A percentile compares a stretch with the other conserved stretches of the same genome.
Evolutionary conservation across 1,140 invertebrate genomes (phyloP).

Genomic region (Euschistus heros): DNA sequence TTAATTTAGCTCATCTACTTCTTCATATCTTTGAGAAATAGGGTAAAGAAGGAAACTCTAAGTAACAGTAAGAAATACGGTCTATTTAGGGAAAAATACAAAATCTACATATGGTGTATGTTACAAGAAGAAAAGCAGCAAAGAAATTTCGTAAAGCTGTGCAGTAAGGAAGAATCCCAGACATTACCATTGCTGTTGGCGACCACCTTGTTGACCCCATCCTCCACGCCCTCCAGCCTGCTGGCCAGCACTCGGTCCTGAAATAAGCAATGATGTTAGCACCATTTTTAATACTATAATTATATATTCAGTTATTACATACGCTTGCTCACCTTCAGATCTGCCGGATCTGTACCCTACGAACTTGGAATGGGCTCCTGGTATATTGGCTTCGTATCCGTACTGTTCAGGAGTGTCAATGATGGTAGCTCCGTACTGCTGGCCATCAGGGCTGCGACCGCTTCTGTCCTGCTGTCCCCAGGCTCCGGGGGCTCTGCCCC

Average conservation of each 20-base stretch:
- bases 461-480: neutral
- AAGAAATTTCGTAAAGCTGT: neutral
- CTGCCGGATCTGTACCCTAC: slow-evolving; percentile 3
- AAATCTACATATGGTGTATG: too few species aligned
- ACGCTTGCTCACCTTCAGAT: neutral
- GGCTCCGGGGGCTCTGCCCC: neutral
- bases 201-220: neutral
- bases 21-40: too few species aligned
- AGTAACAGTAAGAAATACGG: too few species aligned
- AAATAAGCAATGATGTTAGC: too few species aligned
- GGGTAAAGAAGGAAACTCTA: too few species aligned
- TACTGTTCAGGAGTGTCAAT: slow-evolving; percentile 14
- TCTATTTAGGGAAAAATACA: too few species aligned
- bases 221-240: too few species aligned
- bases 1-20: too few species aligned
- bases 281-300: neutral
- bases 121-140: too few species aligned
- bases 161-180: neutral
- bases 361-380: slow-evolving; percentile 17
- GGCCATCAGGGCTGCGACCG: neutral
- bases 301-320: neutral
- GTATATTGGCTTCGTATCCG: slow-evolving; percentile 21
- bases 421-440: slow-evolving; percentile 17
- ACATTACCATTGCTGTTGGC: neutral
- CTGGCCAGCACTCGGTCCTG: too few species aligned